Percentiles rank a stretch among this genome's conserved stretches.
These are phyloP conservation scores for Oreochromis mossambicus DNA, from an alignment of 2,797 vertebrate species.

Conservation along the genomic window DNA sequence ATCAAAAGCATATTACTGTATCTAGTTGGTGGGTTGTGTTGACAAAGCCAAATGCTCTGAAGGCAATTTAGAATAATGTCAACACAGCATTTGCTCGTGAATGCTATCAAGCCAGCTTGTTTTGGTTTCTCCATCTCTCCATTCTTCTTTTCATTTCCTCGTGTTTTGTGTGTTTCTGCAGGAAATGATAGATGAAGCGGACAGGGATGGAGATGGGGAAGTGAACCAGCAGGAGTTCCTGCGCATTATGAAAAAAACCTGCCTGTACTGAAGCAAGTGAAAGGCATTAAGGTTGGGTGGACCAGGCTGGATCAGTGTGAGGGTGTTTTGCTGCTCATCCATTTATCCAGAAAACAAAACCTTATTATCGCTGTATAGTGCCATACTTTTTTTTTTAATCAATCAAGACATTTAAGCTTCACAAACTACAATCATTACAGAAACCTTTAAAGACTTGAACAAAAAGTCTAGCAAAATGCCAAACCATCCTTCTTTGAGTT, in stretches of 20 bases:
- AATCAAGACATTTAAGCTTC: not conserved
- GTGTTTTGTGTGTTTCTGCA: conserved; percentile 41
- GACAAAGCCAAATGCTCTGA: not conserved
- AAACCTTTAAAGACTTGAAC: not conserved
- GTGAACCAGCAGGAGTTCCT: conserved; percentile 94
- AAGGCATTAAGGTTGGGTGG: not conserved
- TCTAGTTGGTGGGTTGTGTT: not conserved
- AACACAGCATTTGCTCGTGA: not conserved
- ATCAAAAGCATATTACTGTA: not conserved
- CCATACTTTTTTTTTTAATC: conserved; percentile 13
- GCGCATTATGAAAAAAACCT: conserved; percentile 95
- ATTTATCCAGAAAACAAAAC: not conserved
- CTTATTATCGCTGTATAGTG: conserved; percentile 14
- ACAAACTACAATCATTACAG: not conserved
- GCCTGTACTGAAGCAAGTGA: conserved; percentile 80
- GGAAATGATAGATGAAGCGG: conserved; percentile 96
- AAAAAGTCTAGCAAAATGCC: conserved; percentile 5
- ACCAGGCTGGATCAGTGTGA: not conserved
- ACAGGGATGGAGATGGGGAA: conserved; percentile 90
- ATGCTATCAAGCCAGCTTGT: not conserved
- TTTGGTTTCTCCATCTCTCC: not conserved
- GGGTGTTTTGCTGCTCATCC: conserved; percentile 35
- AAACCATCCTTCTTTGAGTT: conserved; percentile 3
- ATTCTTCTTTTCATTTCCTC: not conserved
- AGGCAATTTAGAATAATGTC: not conserved